Evolutionary conservation across 2,888 invertebrate genomes (phyloP), one percentile per base, ranked within the genome.

Genomic region (Tuberolachnus salignus): DNA sequence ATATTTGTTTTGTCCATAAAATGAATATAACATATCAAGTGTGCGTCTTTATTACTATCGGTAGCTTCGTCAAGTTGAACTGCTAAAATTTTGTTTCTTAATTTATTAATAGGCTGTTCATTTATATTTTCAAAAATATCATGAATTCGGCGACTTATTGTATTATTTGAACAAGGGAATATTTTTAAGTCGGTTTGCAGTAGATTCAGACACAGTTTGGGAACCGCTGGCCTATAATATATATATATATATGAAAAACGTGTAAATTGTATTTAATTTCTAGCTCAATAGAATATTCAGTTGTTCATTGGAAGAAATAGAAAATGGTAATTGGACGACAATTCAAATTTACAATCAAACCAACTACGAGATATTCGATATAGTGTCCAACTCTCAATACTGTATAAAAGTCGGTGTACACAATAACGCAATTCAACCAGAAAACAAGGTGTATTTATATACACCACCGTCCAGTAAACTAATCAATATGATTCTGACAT

Each of bases 131-230:
- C n/a, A 34, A 34, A 34, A 34, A 34, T 4, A 34, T 34, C 34
- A 34, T 34, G 3, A 34, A 34, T 6, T 4, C 34, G 34, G 3
- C 34, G 3, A 34, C 3, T 6, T 34, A 34, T 4, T 34, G 6
- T 34, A 4, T 34, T 34, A 34, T 34, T 34, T 34, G 6, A 34
- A 34, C 34, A 34, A 34, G 6, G 6, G 34, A 71, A 82, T 82
- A 61, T 82, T n/a, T 80, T 81, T 73, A 78, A 82, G 46, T 64
- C 78, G 64, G 80, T 83, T 82, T 34, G 67, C 81, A 34, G 73
- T 81, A 11, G 63, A 74, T 81, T 83, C 81, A n/a, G n/a, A n/a
- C n/a, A n/a, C n/a, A n/a, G n/a, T n/a, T n/a, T n/a, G n/a, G n/a
- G n/a, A n/a, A n/a, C n/a, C n/a, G n/a, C n/a, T n/a, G n/a, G 34